Percentiles rank a stretch among this genome's conserved stretches.
These are phyloP conservation scores for Nymphalis urticae DNA, from an alignment of 2,888 invertebrate species.

Conservation along the genomic window DNA sequence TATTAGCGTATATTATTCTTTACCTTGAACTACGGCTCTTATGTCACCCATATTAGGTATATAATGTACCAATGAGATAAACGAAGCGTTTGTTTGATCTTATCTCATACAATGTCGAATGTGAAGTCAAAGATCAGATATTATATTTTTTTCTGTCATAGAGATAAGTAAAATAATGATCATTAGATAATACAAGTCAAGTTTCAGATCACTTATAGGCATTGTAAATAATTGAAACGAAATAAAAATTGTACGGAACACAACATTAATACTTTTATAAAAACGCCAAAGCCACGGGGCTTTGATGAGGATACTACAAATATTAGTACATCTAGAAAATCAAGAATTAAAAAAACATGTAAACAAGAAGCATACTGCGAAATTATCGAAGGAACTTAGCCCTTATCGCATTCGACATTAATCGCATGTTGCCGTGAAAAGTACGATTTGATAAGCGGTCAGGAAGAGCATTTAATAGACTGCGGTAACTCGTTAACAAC, in stretches of 20 bases:
- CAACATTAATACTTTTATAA: too few species aligned
- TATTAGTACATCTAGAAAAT: slow-evolving; percentile 12
- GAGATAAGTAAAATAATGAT: neutral
- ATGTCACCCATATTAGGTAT: slow-evolving; percentile 1
- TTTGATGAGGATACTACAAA: slow-evolving; percentile 8
- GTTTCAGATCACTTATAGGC: neutral
- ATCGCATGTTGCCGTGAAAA: slow-evolving; percentile 30
- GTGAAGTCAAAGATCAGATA: slow-evolving; percentile 21
- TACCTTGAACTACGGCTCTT: slow-evolving; percentile 18
- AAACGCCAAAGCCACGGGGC: neutral
- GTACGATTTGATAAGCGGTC: slow-evolving; percentile 38
- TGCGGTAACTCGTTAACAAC: slow-evolving; percentile 31
- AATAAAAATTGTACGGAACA: too few species aligned
- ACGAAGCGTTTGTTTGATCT: slow-evolving; percentile 18
- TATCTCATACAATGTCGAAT: slow-evolving; percentile 26
- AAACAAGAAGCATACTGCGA: slow-evolving; percentile 21
- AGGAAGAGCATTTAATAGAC: slow-evolving; percentile 40
- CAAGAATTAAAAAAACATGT: slow-evolving; percentile 13
- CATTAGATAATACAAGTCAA: neutral
- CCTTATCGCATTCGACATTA: slow-evolving; percentile 23
- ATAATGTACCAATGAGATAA: slow-evolving; percentile 19
- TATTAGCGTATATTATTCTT: neutral
- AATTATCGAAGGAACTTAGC: slow-evolving; percentile 14
- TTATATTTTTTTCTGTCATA: neutral
- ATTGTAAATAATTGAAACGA: neutral